Evolutionary conservation across 2,888 invertebrate species (phyloP).

Genomic region (Sesamia inferens): DNA sequence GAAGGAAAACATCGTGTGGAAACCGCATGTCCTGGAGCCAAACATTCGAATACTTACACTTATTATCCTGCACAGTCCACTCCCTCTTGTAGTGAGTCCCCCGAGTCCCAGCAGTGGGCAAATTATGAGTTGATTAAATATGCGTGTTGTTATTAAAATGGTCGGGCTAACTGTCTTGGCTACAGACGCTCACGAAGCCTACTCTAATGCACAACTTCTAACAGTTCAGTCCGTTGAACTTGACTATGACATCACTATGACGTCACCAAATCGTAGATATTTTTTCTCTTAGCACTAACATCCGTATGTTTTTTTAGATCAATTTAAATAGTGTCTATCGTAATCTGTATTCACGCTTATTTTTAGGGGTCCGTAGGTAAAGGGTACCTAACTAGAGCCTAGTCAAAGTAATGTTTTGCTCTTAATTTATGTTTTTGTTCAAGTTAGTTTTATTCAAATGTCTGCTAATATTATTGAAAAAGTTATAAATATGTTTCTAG

Average conservation of each 20-base stretch:
- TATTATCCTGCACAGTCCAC: no score
- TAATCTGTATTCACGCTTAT: conserved; percentile 26
- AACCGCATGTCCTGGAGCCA: no score
- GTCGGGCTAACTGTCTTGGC: neutral
- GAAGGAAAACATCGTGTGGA: no score
- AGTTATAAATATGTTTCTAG: no score
- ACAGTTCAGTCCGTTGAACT: conserved; percentile 29
- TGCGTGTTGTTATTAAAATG: neutral
- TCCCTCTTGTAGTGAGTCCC: no score
- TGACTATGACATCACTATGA: conserved; percentile 33
- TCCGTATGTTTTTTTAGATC: conserved; percentile 43
- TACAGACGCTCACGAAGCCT: neutral
- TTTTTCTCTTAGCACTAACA: conserved; percentile 40
- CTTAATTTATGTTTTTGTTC: no score
- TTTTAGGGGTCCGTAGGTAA: conserved; percentile 29
- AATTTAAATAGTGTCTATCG: conserved; percentile 43
- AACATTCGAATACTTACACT: no score
- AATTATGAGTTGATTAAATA: neutral
- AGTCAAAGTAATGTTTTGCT: no score
- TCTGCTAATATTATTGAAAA: no score
- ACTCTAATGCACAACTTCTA: neutral
- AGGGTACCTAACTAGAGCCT: neutral
- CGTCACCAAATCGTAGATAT: conserved; percentile 39
- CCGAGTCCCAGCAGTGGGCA: no score
- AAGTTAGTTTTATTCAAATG: no score